A percentile compares a stretch with the other conserved stretches of the same genome.
These are phyloP conservation scores for Harpalus rufipes DNA, from an alignment of 2,888 invertebrate genomes.

Conservation along the genomic window DNA sequence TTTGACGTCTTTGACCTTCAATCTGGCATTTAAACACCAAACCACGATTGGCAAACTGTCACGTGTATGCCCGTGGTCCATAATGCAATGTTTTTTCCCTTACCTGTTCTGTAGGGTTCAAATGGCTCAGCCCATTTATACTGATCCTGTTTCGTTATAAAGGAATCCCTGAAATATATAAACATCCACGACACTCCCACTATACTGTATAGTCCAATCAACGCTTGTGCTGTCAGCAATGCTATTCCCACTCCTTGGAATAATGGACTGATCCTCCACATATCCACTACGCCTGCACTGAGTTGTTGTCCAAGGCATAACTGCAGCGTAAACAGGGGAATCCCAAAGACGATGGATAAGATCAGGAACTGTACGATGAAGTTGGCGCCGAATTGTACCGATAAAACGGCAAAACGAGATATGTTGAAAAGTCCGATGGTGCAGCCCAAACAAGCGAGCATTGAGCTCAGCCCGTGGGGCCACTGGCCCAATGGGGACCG, in stretches of 20 bases:
- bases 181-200: conserved; percentile 95
- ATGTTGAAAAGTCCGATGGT: conserved; percentile 93
- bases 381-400: conserved; percentile 92
- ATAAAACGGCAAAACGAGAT: conserved; percentile 91
- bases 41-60: too few species aligned
- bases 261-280: conserved; percentile 96
- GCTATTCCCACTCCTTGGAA: conserved; percentile 94
- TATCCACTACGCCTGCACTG: conserved; percentile 91
- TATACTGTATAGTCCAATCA: conserved; percentile 92
- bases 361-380: conserved; percentile 94
- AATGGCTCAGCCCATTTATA: conserved; percentile 91
- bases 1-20: too few species aligned
- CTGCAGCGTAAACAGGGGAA: conserved; percentile 91
- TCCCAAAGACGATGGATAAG: conserved; percentile 88
- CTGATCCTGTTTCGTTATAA: conserved; percentile 87
- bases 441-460: conserved; percentile 90
- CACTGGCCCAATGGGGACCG: conserved; percentile 81
- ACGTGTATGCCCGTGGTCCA: too few species aligned
- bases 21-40: too few species aligned
- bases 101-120: conserved; percentile 84
- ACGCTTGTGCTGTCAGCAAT: conserved; percentile 87
- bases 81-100: conserved; percentile 69
- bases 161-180: conserved; percentile 92
- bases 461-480: conserved; percentile 87
- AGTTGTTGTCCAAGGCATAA: conserved; percentile 92